phyloP scores from a whole-genome alignment of 2,113 vertebrate species.

The Oreochromis tanganicae region DNA sequence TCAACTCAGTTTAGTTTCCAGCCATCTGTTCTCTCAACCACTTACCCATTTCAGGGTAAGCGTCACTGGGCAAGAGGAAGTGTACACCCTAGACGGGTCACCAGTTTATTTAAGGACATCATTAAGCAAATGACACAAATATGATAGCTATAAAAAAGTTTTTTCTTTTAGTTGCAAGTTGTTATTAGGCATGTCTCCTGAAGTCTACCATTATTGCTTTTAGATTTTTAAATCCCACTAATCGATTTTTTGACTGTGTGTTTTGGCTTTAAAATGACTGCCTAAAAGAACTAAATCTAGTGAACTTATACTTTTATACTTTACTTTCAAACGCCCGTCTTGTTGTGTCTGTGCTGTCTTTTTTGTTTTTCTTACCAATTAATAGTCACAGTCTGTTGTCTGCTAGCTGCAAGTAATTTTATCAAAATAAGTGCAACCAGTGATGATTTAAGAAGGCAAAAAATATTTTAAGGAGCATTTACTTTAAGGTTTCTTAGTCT shows the following conservation, averaged over 20 bases:
- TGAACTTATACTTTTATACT: not conserved
- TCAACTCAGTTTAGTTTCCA: not conserved
- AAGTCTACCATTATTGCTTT: not conserved
- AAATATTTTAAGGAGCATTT: not conserved
- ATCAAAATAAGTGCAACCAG: not conserved
- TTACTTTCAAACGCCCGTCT: not conserved
- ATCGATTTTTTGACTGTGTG: not conserved
- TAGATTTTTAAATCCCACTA: not conserved
- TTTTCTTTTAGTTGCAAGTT: not conserved
- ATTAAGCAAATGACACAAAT: not conserved
- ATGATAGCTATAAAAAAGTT: not conserved
- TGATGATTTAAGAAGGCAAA: not conserved
- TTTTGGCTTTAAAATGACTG: not conserved
- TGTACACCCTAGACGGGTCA: not conserved
- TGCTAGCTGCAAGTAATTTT: not conserved
- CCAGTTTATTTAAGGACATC: not conserved
- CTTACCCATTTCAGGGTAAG: not conserved
- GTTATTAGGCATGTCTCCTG: not conserved
- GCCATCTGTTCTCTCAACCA: not conserved
- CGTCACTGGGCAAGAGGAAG: not conserved
- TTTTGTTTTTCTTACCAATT: not conserved
- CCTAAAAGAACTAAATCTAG: not conserved
- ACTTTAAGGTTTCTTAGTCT: not conserved
- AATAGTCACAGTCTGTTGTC: not conserved
- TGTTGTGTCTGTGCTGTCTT: not conserved